Evolutionary conservation across 2,113 vertebrate genomes (phyloP).

Genomic region (Lates calcarifer): DNA sequence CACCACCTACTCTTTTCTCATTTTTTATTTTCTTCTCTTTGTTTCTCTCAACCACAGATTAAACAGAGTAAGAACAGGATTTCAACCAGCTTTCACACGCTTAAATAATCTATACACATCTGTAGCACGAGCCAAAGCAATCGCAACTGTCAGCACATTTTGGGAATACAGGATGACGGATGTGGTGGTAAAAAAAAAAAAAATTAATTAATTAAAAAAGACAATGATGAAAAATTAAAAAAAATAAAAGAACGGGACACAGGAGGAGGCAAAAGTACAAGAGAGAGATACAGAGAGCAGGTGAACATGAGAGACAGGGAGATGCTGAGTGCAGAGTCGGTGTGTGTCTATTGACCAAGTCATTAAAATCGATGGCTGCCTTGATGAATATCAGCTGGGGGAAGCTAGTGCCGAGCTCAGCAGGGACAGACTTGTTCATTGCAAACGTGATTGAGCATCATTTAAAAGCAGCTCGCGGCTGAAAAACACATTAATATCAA

Average conservation of each 20-base stretch:
- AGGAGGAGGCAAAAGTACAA: constrained; percentile 10
- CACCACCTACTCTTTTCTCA: constrained; percentile 9
- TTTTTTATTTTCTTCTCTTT: constrained; percentile 29
- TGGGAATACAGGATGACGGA: background rate
- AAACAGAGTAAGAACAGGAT: background rate
- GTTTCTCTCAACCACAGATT: constrained; percentile 30
- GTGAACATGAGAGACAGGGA: constrained; percentile 20
- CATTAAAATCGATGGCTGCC: constrained; percentile 75
- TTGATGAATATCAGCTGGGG: constrained; percentile 73
- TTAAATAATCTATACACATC: constrained; percentile 33
- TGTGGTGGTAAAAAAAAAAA: constrained; percentile 30
- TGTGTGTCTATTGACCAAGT: constrained; percentile 74
- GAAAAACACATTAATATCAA: constrained; percentile 45
- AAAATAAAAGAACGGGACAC: background rate
- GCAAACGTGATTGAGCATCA: constrained; percentile 55
- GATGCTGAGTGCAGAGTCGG: constrained; percentile 41
- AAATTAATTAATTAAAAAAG: constrained; percentile 14
- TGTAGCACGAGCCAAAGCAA: background rate
- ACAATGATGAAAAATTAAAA: background rate
- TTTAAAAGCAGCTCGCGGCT: constrained; percentile 42
- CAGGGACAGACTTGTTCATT: constrained; percentile 35
- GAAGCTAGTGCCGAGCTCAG: constrained; percentile 62
- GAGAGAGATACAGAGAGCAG: constrained; percentile 19
- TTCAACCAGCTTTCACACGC: background rate
- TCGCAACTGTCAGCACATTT: constrained; percentile 24